Evolutionary conservation across 2,888 invertebrate genomes (phyloP), one percentile per base, ranked within the genome.

Genomic region (Zygaena filipendulae): DNA sequence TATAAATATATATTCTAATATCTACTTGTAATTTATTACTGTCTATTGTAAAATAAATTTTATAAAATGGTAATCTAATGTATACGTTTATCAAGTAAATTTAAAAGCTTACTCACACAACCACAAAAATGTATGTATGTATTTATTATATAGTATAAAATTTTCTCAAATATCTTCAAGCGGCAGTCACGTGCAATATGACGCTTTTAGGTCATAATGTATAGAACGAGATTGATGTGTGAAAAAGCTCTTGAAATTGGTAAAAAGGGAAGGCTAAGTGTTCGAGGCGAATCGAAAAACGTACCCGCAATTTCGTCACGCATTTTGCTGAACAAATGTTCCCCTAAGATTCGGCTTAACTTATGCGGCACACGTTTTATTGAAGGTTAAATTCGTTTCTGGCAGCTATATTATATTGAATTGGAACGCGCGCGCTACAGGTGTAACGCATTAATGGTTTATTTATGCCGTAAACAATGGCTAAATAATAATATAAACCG

Each of bases 191-290:
- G 29, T 35, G 35, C 45, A 49, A 54, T 58, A 51, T 52, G 56
- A 61, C 58, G 64, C 59, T 60, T 60, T 68, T 58, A 62, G 63
- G 66, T 64, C 64, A 59, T 68, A 67, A 59, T 61, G n/a, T n/a
- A 68, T 63, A 63, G 56, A 59, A 51, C 55, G 68, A 69, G 74
- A 75, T 74, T 75, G 75, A 72, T 74, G 75, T 72, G 66, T 64
- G 62, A 63, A 68, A 68, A 69, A 68, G 66, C 70, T 66, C 58
- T 62, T 60, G 67, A 77, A 77, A 75, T 75, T 77, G 74, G 69
- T 72, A 68, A 75, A 77, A 75, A 75, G 72, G 75, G 68, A 68
- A 68, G 60, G 66, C 74, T 77, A 75, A 77, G 75, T 77, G 74
- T 71, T 57, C n/a, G 53, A 53, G 66, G 63, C 50, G 59, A 57